phyloP scores from a whole-genome alignment of 1,140 invertebrate species.

The Cydia pomonella region DNA sequence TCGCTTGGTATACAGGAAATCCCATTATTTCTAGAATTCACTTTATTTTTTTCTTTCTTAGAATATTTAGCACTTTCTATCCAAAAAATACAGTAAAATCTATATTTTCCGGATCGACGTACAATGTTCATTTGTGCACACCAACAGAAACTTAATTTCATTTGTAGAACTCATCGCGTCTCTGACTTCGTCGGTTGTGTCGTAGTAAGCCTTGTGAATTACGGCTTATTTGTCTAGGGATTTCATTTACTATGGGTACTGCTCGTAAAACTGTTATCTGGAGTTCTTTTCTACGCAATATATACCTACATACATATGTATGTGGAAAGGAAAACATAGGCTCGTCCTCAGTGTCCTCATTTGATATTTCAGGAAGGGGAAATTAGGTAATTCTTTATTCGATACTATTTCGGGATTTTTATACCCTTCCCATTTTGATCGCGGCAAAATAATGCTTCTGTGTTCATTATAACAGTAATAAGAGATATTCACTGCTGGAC shows the following conservation, averaged over 20 bases:
- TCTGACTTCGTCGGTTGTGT: neutral
- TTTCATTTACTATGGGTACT: constrained; percentile 1
- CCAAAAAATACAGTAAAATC: too few species aligned
- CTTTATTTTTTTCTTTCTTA: too few species aligned
- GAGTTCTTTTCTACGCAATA: neutral
- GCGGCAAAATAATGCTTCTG: neutral
- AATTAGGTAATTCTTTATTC: neutral
- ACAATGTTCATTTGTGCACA: too few species aligned
- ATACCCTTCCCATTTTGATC: neutral
- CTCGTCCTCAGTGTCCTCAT: neutral
- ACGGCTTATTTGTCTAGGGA: constrained; percentile 15
- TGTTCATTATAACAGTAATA: neutral
- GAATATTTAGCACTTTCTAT: too few species aligned
- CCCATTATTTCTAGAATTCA: too few species aligned
- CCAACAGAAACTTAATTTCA: too few species aligned
- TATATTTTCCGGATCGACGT: too few species aligned
- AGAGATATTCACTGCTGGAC: too few species aligned
- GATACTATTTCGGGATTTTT: neutral
- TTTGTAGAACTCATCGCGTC: neutral
- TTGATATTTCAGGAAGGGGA: neutral
- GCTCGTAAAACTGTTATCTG: constrained; percentile 11
- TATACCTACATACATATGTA: constrained; percentile 9
- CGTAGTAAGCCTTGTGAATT: constrained; percentile 12
- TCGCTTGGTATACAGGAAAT: too few species aligned
- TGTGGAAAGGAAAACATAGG: neutral